Percentiles rank a stretch among this genome's conserved stretches.
Evolutionary conservation across 2,888 invertebrate genomes (phyloP).

Genomic region (Mallateleia sp.): DNA sequence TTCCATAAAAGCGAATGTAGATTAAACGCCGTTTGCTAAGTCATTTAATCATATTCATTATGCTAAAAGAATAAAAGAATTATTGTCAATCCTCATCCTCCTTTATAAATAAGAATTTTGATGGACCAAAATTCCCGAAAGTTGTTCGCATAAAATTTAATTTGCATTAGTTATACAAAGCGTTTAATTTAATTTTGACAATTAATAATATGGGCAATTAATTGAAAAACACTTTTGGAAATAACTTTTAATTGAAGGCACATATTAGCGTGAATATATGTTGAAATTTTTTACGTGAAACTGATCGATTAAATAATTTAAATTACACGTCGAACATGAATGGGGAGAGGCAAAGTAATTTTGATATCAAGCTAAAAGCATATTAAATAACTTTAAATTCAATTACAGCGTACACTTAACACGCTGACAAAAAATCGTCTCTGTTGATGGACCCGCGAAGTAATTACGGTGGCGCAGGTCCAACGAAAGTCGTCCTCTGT

Average conservation of each 20-base stretch:
- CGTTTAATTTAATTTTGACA: slow-evolving; percentile 42
- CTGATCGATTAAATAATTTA: slow-evolving; percentile 74
- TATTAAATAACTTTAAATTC: slow-evolving; percentile 88
- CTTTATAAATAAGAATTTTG: slow-evolving; percentile 14
- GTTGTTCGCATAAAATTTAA: slow-evolving; percentile 24
- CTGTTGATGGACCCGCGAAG: slow-evolving; percentile 84
- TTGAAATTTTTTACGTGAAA: slow-evolving; percentile 62
- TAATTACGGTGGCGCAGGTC: slow-evolving; percentile 86
- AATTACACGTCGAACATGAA: slow-evolving; percentile 58
- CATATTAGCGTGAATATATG: slow-evolving; percentile 65
- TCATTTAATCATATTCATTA: slow-evolving; percentile 17
- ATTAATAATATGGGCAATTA: slow-evolving; percentile 41
- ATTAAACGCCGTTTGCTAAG: slow-evolving; percentile 17
- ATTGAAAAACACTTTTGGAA: too few species aligned
- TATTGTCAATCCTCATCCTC: too few species aligned
- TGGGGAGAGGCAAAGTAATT: slow-evolving; percentile 55
- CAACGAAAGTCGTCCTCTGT: slow-evolving; percentile 73
- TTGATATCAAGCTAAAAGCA: slow-evolving; percentile 84
- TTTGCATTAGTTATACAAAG: slow-evolving; percentile 31
- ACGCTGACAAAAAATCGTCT: slow-evolving; percentile 84
- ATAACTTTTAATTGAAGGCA: slow-evolving; percentile 74
- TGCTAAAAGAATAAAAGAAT: too few species aligned
- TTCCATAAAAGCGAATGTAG: neutral
- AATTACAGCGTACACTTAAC: slow-evolving; percentile 86
- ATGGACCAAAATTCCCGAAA: slow-evolving; percentile 29